Base-by-base conservation (phyloP, 1,140 invertebrate species). In the Anthonomus grandis region DNA sequence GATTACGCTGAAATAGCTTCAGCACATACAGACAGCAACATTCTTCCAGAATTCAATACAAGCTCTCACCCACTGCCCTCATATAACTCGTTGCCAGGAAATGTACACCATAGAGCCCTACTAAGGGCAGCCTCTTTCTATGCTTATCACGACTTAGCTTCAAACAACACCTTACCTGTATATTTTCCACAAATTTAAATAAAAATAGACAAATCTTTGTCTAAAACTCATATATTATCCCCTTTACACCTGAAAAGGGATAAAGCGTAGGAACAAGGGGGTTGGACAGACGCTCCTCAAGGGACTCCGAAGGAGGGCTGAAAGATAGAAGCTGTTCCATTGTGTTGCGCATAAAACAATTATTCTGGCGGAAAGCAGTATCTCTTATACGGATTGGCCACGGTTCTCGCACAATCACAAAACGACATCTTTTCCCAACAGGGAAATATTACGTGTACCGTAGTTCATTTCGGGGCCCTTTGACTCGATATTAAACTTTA, bases 301-400 rank as follows among this genome's bases (percentile, higher is more conserved):
- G 41, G 37, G 25, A 17, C 36, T 19, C 15, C 27, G 46, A 22
- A 44, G 39, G 57, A 19, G 49, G 46, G 41, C 23, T 22, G 15
- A 46, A 47, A 57, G 47, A 59, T 39, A 55, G 45, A 53, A 59
- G 41, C 42, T 54, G 54, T 49, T 61, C 17, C 57, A 50, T 59
- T 65, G 54, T 60, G 21, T 13, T 37, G 50, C 59, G 57, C 57
- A 67, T 64, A 67, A 67, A 67, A 67, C 64, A 67, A 67, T 67
- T 67, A 67, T 63, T 64, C 54, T 64, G 59, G 64, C 64, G 65
- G 64, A 67, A 67, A 63, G 51, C 58, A 53, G 56, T 57, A 59
- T 63, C 64, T 58, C 63, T 65, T 64, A 44, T 59, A 61, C 54
- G 63, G 63, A 66, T 66, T 66, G 64, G 64, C 64, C 56, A 66